Conservation (phyloP, 2,113 vertebrate species). For the Cynoglossus semilaevis region DNA sequence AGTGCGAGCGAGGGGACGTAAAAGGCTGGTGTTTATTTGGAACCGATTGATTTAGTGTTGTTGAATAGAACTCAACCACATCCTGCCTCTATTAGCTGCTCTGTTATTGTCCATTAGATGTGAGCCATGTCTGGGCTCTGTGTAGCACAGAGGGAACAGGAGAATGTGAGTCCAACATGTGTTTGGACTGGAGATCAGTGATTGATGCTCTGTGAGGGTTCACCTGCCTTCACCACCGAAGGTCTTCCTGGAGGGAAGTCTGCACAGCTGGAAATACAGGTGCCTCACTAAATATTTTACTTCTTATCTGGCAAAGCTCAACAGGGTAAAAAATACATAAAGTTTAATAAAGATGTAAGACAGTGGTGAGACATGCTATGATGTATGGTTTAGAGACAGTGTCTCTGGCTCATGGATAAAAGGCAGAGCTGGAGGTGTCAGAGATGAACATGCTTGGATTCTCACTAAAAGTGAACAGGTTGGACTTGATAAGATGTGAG, state of each 20-base stretch:
- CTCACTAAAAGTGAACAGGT: too few relatives aligned
- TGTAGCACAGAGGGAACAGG: conserved; percentile 44
- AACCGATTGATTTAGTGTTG: conserved; percentile 63
- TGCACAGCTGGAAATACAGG: neutral
- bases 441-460: too few relatives aligned
- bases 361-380: too few relatives aligned
- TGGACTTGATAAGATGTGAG: too few relatives aligned
- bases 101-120: conserved; percentile 64
- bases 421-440: too few relatives aligned
- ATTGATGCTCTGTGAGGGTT: conserved; percentile 62
- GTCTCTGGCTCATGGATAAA: too few relatives aligned
- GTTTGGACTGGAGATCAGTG: conserved; percentile 61
- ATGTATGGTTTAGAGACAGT: too few relatives aligned
- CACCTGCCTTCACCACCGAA: conserved; percentile 22
- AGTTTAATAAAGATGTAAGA: too few relatives aligned
- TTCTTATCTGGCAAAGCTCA: neutral
- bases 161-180: conserved; percentile 54
- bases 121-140: conserved; percentile 59
- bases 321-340: neutral
- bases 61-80: conserved; percentile 41
- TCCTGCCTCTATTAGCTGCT: conserved; percentile 54
- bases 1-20: conserved; percentile 35
- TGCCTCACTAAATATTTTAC: neutral
- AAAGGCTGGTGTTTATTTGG: conserved; percentile 60
- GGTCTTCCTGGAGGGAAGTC: neutral